These are phyloP conservation scores for Proisotoma minuta DNA, from an alignment of 2,888 invertebrate genomes.

Conservation along the genomic window DNA sequence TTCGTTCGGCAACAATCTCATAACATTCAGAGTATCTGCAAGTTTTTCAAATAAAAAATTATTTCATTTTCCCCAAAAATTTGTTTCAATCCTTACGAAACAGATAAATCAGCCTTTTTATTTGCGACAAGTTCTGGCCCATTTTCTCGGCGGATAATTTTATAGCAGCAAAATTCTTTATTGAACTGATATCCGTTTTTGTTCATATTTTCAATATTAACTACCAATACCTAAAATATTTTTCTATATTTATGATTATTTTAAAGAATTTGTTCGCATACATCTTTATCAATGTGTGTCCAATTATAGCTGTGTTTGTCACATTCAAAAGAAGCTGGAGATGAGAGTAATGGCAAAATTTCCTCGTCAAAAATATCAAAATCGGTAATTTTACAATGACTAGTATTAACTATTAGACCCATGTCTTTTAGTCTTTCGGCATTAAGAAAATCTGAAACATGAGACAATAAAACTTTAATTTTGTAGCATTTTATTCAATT, in stretches of 20 bases:
- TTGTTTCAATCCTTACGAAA: not conserved
- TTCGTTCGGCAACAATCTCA: not conserved
- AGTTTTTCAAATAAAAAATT: not conserved
- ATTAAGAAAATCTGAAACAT: slow-evolving; percentile 4
- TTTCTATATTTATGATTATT: not conserved
- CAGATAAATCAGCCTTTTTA: not conserved
- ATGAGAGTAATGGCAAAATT: not conserved
- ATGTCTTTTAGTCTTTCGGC: not conserved
- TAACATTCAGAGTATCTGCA: slow-evolving; percentile 1
- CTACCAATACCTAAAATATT: slow-evolving; percentile 4
- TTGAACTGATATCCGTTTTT: not conserved
- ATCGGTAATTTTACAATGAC: slow-evolving; percentile 2
- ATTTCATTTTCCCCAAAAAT: not conserved
- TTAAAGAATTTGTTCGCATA: not conserved
- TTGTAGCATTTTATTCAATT: no score
- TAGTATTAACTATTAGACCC: slow-evolving; percentile 1
- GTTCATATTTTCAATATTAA: not conserved
- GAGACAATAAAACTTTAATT: no score
- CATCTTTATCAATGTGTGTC: not conserved
- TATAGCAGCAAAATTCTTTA: not conserved
- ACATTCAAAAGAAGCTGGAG: not conserved
- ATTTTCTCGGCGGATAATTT: not conserved
- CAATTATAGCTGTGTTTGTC: slow-evolving; percentile 4
- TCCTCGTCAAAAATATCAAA: not conserved
- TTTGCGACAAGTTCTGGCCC: not conserved